Evolutionary conservation across 1,140 invertebrate genomes (phyloP).

Genomic region (Augochlora pura): DNA sequence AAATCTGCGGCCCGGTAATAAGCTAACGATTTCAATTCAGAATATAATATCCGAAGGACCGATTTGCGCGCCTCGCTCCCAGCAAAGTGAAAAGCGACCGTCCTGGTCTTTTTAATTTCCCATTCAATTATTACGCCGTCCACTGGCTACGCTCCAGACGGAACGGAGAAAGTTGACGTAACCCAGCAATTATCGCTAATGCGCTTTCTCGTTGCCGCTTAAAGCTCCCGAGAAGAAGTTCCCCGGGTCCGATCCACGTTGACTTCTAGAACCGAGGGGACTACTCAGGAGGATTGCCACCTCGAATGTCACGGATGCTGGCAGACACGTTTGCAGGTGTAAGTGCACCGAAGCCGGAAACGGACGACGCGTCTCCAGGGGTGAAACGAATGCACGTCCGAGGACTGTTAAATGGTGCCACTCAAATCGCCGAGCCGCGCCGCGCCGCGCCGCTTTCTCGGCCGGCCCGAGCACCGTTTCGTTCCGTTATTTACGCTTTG

Average conservation of each 20-base stretch:
- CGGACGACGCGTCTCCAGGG: slow-evolving; percentile 18
- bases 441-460: no score
- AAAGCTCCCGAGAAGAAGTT: slow-evolving; percentile 53
- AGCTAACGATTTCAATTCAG: no score
- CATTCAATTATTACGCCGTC: slow-evolving; percentile 47
- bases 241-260: slow-evolving; percentile 29
- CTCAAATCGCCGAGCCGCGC: neutral
- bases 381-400: slow-evolving; percentile 1
- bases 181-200: slow-evolving; percentile 61
- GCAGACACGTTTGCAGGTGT: slow-evolving; percentile 37
- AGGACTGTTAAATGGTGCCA: slow-evolving; percentile 10
- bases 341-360: slow-evolving; percentile 30
- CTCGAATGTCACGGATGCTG: slow-evolving; percentile 53
- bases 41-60: neutral
- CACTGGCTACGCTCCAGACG: slow-evolving; percentile 24
- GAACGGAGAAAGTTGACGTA: slow-evolving; percentile 47
- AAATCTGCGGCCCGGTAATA: no score
- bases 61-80: neutral
- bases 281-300: slow-evolving; percentile 61
- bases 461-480: neutral
- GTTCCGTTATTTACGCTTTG: slow-evolving; percentile 6
- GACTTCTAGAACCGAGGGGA: slow-evolving; percentile 41
- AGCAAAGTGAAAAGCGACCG: neutral
- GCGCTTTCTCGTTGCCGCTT: slow-evolving; percentile 56
- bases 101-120: slow-evolving; percentile 33